Percentiles rank a stretch among this genome's conserved stretches.
Evolutionary conservation across 2,888 invertebrate species (phyloP).

Genomic region (Aleiodes alternator): DNA sequence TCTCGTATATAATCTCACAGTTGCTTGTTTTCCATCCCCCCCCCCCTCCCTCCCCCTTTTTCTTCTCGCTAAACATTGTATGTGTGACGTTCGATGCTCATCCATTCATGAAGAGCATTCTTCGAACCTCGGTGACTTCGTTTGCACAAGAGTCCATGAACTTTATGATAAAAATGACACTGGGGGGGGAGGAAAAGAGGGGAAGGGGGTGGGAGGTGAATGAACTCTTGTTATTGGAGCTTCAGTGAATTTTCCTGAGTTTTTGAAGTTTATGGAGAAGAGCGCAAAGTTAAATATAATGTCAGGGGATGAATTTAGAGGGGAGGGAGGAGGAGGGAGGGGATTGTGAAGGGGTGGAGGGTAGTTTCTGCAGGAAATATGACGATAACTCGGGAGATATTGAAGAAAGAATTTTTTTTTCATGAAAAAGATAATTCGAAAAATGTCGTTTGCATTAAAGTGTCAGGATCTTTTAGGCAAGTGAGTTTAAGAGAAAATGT

Average conservation of each 20-base stretch:
- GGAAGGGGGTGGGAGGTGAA: not conserved
- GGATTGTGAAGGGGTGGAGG: no score
- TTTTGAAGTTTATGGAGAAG: not conserved
- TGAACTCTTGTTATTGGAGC: not conserved
- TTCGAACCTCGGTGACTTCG: conserved; percentile 23
- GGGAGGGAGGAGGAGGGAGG: no score
- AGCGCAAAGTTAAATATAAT: no score
- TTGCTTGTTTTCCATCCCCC: not conserved
- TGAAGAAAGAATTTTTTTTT: no score
- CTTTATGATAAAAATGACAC: conserved; percentile 3
- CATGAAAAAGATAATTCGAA: no score
- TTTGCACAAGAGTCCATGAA: not conserved
- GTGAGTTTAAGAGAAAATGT: no score
- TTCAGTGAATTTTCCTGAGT: not conserved
- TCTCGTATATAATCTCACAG: conserved; percentile 20
- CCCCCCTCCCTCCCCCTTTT: not conserved
- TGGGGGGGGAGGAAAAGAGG: not conserved
- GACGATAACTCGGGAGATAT: no score
- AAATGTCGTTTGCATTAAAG: no score
- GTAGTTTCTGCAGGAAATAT: no score
- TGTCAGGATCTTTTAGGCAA: no score
- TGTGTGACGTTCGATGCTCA: conserved; percentile 3
- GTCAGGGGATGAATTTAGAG: no score
- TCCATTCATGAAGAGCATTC: conserved; percentile 29
- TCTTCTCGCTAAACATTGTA: not conserved